Base-by-base conservation (phyloP, 2,888 invertebrate species). In the Macropis europaea region DNA sequence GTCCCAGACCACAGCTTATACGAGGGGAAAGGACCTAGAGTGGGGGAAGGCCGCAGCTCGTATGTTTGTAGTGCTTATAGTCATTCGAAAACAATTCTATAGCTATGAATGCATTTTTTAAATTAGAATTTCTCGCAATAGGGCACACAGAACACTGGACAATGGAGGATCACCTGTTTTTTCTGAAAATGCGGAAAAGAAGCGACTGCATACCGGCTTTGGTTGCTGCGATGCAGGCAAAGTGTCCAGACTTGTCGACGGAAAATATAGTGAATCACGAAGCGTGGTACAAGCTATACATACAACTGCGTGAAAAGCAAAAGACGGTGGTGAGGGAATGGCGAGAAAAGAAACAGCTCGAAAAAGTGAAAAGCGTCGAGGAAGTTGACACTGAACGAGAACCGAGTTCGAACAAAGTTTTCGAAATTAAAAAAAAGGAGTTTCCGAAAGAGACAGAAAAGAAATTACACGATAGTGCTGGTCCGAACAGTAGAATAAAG, bases 281-380 rank as follows among this genome's bases (percentile, higher is more conserved):
- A 59, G 86, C 89, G 3, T 92, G 92, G 92, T 91, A 91, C 79
- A 88, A 87, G 62, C 81, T 88, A 57, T 92, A 92, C 77, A 69
- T 90, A 9, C 75, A 85, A 2, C 80, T 92, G 40, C 90, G 90
- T 26, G 86, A 88, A 5, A 90, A 90, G 64, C 91, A 91, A 72
- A 90, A 88, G 66, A 73, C 84, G 1, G 88, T 90, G 0, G 88
- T 92, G 5, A 85, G 85, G 59, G 86, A 89, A 53, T 92, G 92
- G 92, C 88, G 90, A 45, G 80, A 86, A 53, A 77, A 79, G 34
- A 90, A 87, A 76, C 76, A 81, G 26, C 56, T 36, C n/a, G 73
- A 77, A 3, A 77, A 60, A 13, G 26, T n/a, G 3, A 43, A 22
- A 38, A 66, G 47, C 43, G 45, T 72, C 1, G 28, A 59, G 5